Evolutionary conservation across 1,140 invertebrate species (phyloP).

Genomic region (Rhopalosiphum padi): DNA sequence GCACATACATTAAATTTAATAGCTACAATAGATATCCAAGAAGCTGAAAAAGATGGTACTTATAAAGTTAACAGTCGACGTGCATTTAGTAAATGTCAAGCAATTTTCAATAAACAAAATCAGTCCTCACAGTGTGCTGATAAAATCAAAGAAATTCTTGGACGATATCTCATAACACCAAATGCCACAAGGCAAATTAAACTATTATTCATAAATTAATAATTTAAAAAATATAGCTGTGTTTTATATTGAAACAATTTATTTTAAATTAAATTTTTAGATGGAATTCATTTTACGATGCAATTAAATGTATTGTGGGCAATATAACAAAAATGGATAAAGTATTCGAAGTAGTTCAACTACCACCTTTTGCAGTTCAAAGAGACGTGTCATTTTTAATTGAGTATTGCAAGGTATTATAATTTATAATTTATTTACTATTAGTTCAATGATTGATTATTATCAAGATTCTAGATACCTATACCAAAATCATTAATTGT

Average conservation of each 20-base stretch:
- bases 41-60: background rate
- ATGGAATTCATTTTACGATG: background rate
- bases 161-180: background rate
- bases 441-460: too few species aligned
- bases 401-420: too few species aligned
- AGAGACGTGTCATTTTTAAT: too few species aligned
- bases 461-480: too few species aligned
- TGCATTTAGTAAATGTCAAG: background rate
- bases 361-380: too few species aligned
- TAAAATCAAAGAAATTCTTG: background rate
- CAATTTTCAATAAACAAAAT: conserved; percentile 18
- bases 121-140: conserved; percentile 9
- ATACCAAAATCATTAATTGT: background rate
- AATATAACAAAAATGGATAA: background rate
- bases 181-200: background rate
- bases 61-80: background rate
- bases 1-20: background rate
- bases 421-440: too few species aligned
- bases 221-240: background rate
- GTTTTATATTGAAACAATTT: background rate
- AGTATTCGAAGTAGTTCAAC: too few species aligned
- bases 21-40: background rate
- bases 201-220: background rate
- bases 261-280: background rate
- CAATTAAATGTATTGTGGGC: background rate